Conservation (phyloP, 53 echinoderm and acorn worm species). For the Zoroaster sp. region DNA sequence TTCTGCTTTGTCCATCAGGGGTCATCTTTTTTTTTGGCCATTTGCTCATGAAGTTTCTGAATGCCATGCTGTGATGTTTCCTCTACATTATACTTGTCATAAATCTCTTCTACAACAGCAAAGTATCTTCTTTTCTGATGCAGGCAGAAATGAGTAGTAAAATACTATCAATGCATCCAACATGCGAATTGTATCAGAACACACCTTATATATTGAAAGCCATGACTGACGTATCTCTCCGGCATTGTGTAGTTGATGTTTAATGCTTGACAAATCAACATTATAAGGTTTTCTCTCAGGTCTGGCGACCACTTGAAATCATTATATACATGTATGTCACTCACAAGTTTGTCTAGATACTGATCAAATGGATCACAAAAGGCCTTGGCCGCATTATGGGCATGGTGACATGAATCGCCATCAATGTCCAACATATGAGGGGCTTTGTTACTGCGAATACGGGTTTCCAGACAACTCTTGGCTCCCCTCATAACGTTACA, state of each 20-base stretch:
- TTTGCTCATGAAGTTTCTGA: not conserved
- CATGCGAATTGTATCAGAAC: slow-evolving; percentile 47
- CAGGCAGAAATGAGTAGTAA: slow-evolving; percentile 33
- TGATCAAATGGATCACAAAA: slow-evolving; percentile 5
- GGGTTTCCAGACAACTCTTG: slow-evolving; percentile 19
- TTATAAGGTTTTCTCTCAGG: slow-evolving; percentile 22
- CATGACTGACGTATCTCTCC: slow-evolving; percentile 42
- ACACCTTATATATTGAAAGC: slow-evolving; percentile 53
- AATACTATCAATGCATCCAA: slow-evolving; percentile 47
- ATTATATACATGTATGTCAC: slow-evolving; percentile 24
- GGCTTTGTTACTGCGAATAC: slow-evolving; percentile 10
- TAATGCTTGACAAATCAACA: slow-evolving; percentile 25
- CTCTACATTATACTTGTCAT: not conserved
- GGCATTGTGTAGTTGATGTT: slow-evolving; percentile 45
- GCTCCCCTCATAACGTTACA: slow-evolving; percentile 19
- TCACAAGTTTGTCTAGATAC: not conserved
- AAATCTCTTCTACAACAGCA: not conserved
- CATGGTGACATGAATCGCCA: slow-evolving; percentile 35
- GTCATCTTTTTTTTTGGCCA: slow-evolving; percentile 41
- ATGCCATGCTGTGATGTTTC: not conserved
- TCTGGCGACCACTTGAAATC: slow-evolving; percentile 19
- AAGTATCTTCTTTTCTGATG: not conserved
- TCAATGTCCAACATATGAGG: slow-evolving; percentile 49
- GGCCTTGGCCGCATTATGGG: slow-evolving; percentile 14
- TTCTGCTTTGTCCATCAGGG: slow-evolving; percentile 44